Base-by-base conservation (phyloP, 1,140 invertebrate species). In the Chironomus tepperi region DNA sequence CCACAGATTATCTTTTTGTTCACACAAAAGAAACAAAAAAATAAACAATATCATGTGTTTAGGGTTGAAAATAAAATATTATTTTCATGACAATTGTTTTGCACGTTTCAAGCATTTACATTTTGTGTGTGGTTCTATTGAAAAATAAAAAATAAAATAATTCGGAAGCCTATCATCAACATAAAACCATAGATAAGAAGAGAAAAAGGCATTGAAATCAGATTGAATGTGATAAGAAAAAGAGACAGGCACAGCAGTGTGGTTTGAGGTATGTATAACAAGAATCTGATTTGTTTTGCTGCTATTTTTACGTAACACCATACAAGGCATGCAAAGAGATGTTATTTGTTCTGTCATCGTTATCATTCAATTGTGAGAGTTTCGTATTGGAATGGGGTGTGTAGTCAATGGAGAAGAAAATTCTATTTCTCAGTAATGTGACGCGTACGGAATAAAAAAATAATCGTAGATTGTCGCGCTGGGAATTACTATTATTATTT, bases 1-100 rank as follows among this genome's bases (percentile, higher is more conserved):
- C 10, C 47, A 57, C 47, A 12, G 47, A 57, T 57, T 57, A 57
- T 57, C 47, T 57, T 57, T 57, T 57, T 57, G 47, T 9, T 9
- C 12, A n/a, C 9, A 57, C n/a, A 57, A 57, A 57, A n/a, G 47
- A 57, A 57, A 57, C 9, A 15, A 47, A 47, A 47, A 47, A 43
- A 43, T 5, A 47, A 8, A 47, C 12, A 12, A n/a, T 57, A n/a
- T n/a, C 15, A 57, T 15, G 47, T n/a, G 47, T 15, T n/a, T 5
- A 57, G 12, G 47, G 43, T 47, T 34, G 24, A 34, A 34, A 34
- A 34, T 34, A 34, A 34, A 34, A 34, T 34, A 47, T 57, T n/a
- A 57, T 57, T 57, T 57, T 57, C 47, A 57, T 57, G 47, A 57
- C 47, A 57, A 57, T 57, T 57, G 47, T 57, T 57, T 57, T 5